Evolutionary conservation across 2,797 vertebrate species (phyloP), one percentile per base, ranked within the genome.

Genomic region (Remorina albescens): DNA sequence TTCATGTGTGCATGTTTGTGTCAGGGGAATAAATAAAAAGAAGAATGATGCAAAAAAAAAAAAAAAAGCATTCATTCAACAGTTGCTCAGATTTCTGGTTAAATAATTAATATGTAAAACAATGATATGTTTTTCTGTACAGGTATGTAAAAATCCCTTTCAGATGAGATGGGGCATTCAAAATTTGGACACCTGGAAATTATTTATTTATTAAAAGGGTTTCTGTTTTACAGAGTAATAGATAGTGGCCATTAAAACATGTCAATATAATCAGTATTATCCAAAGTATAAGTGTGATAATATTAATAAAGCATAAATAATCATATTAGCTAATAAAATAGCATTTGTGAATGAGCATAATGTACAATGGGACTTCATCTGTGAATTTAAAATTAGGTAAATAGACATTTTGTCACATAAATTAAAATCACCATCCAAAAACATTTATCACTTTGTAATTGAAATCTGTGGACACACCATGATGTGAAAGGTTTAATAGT

Each of bases 21-120:
- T 81, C 70, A 30, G 66, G 71, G 68, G 76, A 77, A 74, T 83
- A 55, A 79, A 83, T 62, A 36, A 80, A 76, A 73, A n/a, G 7
- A 47, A 56, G 61, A 60, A n/a, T n/a, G n/a, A n/a, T n/a, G 37
- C 6, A 56, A 47, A 30, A 51, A 47, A 25, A 47, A 13, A 53
- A 44, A 80, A 75, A 70, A 79, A 15, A 54, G 8, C 56, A 80
- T 69, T 59, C 77, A 88, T 83, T 86, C 67, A 90, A 42, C 58
- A 54, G 61, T 54, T 67, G 10, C 32, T 54, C 28, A 64, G 50
- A 58, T 3, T n/a, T 53, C 15, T 39, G 8, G 2, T 12, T 34
- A 34, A 32, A 25, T 15, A 9, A 23, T 56, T 58, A 21, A 49
- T 13, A 62, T 60, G n/a, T 28, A 26, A 57, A 54, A 3, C 32